phyloP scores from a whole-genome alignment of 2,797 vertebrate genomes.

The Spinus pinus region DNA sequence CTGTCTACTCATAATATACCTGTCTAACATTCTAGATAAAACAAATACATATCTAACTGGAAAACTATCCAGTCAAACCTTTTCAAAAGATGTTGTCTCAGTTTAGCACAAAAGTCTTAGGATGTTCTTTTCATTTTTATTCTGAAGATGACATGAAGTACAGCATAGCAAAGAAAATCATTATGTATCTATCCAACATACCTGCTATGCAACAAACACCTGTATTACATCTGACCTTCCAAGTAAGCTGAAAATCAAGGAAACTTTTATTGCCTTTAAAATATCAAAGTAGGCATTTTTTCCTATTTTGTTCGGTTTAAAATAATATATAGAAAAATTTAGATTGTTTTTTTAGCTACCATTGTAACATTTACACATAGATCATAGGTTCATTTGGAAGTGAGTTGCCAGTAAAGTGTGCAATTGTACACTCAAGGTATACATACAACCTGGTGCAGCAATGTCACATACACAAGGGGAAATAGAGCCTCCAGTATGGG shows the following conservation, averaged over 20 bases:
- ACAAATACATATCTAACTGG: slow-evolving; percentile 21
- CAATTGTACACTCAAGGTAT: neutral
- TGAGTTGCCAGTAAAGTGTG: neutral
- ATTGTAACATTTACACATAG: slow-evolving; percentile 8
- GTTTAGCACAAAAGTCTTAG: neutral
- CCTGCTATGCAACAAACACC: neutral
- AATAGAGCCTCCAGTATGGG: neutral
- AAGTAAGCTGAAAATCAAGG: slow-evolving; percentile 46
- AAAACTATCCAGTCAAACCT: slow-evolving; percentile 19
- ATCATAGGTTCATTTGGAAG: neutral
- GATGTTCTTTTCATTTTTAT: slow-evolving; percentile 4
- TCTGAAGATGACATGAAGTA: neutral
- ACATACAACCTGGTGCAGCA: rapidly evolving
- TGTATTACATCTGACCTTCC: neutral
- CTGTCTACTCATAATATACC: neutral
- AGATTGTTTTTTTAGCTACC: slow-evolving; percentile 4
- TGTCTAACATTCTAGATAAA: neutral
- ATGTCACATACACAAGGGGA: neutral
- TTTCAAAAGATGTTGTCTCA: slow-evolving; percentile 28
- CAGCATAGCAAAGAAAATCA: slow-evolving; percentile 17
- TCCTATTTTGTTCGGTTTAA: slow-evolving; percentile 20
- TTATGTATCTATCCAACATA: slow-evolving; percentile 19
- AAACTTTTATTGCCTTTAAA: slow-evolving; percentile 41
- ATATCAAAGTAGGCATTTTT: neutral
- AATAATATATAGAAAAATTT: slow-evolving; percentile 20